Evolutionary conservation across 1,140 invertebrate genomes (phyloP).

Genomic region (Bicyclus anynana): DNA sequence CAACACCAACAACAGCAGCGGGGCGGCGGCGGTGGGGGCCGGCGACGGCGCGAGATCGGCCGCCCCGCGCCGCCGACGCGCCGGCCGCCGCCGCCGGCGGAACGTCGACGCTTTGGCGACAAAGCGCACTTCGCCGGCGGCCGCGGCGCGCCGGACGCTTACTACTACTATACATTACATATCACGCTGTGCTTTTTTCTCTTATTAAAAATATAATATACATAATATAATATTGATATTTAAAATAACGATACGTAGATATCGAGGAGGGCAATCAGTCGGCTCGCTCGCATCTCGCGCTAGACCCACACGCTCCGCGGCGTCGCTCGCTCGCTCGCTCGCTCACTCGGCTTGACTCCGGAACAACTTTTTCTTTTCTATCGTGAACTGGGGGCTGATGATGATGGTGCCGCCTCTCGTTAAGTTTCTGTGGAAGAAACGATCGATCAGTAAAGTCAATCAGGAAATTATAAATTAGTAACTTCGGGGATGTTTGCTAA

Average conservation of each 20-base stretch:
- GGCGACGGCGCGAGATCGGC: conserved; percentile 32
- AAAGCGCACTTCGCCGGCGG: conserved; percentile 42
- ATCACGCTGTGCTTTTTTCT: conserved; percentile 75
- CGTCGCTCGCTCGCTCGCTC: conserved; percentile 31
- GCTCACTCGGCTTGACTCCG: conserved; percentile 79
- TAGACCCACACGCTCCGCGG: neutral
- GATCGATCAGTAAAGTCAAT: conserved; percentile 31
- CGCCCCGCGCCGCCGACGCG: conserved; percentile 32
- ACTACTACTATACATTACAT: conserved; percentile 73
- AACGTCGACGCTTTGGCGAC: conserved; percentile 43
- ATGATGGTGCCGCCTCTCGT: conserved; percentile 89
- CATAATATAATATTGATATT: conserved; percentile 76
- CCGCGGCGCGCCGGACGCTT: conserved; percentile 43
- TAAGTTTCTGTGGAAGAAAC: conserved; percentile 83
- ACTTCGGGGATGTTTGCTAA: too few relatives aligned
- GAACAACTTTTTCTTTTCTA: conserved; percentile 93
- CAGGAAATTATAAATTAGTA: neutral
- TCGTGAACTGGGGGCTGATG: conserved; percentile 88
- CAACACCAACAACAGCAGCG: conserved; percentile 47
- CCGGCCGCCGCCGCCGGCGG: conserved; percentile 30
- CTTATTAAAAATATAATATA: conserved; percentile 76
- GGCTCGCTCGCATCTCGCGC: conserved; percentile 20
- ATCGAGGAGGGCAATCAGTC: conserved; percentile 70
- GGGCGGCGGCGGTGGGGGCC: conserved; percentile 38
- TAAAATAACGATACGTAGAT: conserved; percentile 74